phyloP scores from a whole-genome alignment of 2,797 vertebrate genomes.

The Tadarida brasiliensis region DNA sequence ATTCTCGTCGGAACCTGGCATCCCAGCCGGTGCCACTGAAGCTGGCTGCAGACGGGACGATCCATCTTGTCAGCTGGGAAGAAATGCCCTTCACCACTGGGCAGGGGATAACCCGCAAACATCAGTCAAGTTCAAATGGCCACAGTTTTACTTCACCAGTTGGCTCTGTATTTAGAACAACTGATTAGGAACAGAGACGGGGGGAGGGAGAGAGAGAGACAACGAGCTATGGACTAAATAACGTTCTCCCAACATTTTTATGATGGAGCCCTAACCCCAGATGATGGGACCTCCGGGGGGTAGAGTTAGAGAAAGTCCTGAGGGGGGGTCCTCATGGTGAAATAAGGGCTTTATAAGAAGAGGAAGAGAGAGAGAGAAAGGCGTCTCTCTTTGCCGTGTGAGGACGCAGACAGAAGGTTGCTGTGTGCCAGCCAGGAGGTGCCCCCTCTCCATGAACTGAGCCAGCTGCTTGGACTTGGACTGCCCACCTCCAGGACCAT shows the following conservation, averaged over 20 bases:
- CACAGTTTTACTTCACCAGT: neutral
- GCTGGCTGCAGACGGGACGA: slow-evolving; percentile 57
- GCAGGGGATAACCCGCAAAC: slow-evolving; percentile 55
- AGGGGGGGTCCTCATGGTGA: neutral
- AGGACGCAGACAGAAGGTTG: neutral
- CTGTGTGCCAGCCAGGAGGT: neutral
- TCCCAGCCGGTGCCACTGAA: slow-evolving; percentile 57
- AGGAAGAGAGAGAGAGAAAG: no score
- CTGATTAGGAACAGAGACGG: neutral
- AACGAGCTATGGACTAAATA: rapidly evolving
- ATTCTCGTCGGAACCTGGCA: slow-evolving; percentile 70
- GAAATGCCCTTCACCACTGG: slow-evolving; percentile 65
- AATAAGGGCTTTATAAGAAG: neutral
- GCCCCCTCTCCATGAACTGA: neutral
- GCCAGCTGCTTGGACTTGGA: neutral
- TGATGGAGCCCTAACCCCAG: neutral
- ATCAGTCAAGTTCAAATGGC: slow-evolving; percentile 45
- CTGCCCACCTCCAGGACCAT: neutral
- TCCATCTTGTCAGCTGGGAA: slow-evolving; percentile 44
- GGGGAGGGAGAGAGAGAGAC: neutral
- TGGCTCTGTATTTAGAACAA: slow-evolving; percentile 42
- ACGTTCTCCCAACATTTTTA: neutral
- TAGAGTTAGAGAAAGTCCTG: neutral
- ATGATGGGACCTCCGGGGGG: neutral
- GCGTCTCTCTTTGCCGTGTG: neutral